phyloP scores from a whole-genome alignment of 2,113 vertebrate genomes.

The Lophotis ruficrista region DNA sequence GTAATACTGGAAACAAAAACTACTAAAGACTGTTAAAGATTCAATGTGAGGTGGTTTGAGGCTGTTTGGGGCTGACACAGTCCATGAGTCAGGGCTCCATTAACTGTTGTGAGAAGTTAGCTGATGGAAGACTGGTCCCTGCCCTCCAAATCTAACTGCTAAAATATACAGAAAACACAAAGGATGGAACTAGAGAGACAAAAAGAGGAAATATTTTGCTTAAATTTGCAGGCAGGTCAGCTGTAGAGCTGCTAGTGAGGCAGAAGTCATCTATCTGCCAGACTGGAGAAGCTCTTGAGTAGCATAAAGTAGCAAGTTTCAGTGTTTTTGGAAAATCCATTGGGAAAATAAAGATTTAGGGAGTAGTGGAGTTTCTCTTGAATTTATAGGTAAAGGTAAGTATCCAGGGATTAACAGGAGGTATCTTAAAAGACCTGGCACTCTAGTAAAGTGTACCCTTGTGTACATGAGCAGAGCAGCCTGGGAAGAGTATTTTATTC shows the following conservation, averaged over 20 bases:
- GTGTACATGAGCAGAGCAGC: background rate
- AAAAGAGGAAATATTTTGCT: background rate
- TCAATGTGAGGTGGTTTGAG: background rate
- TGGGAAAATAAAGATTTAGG: background rate
- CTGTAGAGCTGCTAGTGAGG: background rate
- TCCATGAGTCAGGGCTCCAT: background rate
- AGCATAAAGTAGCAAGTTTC: background rate
- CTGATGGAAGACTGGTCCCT: background rate
- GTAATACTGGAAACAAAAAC: background rate
- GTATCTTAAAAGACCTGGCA: background rate
- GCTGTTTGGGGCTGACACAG: background rate
- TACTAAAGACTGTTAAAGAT: background rate
- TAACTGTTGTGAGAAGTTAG: background rate
- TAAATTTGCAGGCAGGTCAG: background rate
- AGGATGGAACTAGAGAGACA: background rate
- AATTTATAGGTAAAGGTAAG: background rate
- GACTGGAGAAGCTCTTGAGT: background rate
- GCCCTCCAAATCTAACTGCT: background rate
- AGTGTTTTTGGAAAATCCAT: background rate
- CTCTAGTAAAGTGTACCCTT: background rate
- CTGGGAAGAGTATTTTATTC: background rate
- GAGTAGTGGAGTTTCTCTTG: background rate
- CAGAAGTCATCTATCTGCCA: background rate
- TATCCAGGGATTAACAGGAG: background rate
- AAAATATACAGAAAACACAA: background rate